Evolutionary conservation across 2,797 vertebrate species (phyloP).

Genomic region (Denticeps clupeoides): DNA sequence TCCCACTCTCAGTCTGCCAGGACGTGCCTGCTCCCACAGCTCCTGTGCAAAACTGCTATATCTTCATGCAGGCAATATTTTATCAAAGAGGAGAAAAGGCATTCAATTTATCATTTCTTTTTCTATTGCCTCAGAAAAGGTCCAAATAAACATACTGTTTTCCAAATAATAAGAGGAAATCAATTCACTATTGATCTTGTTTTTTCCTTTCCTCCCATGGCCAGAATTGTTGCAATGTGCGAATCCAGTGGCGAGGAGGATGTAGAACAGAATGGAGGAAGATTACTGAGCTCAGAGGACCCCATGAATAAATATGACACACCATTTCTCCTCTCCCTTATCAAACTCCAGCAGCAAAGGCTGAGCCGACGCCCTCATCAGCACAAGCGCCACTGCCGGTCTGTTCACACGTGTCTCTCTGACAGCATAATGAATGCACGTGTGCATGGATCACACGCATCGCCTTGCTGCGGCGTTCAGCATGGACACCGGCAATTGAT

Average conservation of each 20-base stretch:
- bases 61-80: conserved; percentile 38
- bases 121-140: neutral
- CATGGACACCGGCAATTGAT: neutral
- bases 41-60: conserved; percentile 42
- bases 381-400: conserved; percentile 37
- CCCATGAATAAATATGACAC: conserved; percentile 66
- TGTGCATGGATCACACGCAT: conserved; percentile 8
- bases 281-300: conserved; percentile 37
- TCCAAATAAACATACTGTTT: conserved; percentile 25
- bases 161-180: conserved; percentile 37
- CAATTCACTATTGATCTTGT: conserved; percentile 33
- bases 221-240: neutral
- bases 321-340: conserved; percentile 50
- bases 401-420: conserved; percentile 55
- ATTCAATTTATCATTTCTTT: neutral
- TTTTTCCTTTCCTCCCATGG: neutral
- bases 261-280: conserved; percentile 22
- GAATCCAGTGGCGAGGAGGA: conserved; percentile 16
- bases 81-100: conserved; percentile 32
- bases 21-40: conserved; percentile 7
- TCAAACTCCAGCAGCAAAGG: conserved; percentile 48
- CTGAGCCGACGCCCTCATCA: conserved; percentile 49
- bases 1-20: neutral
- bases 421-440: conserved; percentile 38
- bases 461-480: neutral